Conservation (phyloP, 2,888 invertebrate species). For the Phragmatobia fuliginosa region DNA sequence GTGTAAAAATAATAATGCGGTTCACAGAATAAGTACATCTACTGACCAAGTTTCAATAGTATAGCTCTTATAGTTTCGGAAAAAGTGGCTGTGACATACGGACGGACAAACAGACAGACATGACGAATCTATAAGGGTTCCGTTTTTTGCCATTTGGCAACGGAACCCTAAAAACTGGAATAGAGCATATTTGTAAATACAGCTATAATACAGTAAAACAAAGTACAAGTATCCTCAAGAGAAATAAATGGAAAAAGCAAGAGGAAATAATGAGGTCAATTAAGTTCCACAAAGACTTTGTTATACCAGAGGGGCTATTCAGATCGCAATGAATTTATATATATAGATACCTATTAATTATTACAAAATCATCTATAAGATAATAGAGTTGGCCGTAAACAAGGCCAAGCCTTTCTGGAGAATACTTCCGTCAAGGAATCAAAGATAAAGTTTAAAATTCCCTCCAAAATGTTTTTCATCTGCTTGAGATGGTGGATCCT, state of each 20-base stretch:
- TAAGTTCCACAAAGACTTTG: background rate
- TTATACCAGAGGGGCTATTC: background rate
- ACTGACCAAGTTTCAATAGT: too few relatives aligned
- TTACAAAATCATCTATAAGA: too few relatives aligned
- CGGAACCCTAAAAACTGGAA: too few relatives aligned
- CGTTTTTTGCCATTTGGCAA: too few relatives aligned
- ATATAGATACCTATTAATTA: too few relatives aligned
- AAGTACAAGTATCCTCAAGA: constrained; percentile 2
- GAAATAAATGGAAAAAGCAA: constrained; percentile 14
- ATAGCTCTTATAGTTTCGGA: too few relatives aligned
- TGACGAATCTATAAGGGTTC: too few relatives aligned
- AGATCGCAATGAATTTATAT: background rate
- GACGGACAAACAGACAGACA: background rate
- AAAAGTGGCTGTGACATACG: too few relatives aligned
- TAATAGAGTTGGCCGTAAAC: background rate
- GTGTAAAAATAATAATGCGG: too few relatives aligned
- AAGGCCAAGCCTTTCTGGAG: background rate
- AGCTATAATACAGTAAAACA: constrained; percentile 6
- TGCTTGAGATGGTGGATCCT: background rate
- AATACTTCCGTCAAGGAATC: background rate
- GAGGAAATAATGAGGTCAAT: constrained; percentile 10
- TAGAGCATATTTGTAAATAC: background rate
- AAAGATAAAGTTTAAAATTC: background rate
- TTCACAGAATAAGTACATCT: too few relatives aligned
- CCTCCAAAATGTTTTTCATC: too few relatives aligned